Evolutionary conservation across 1,140 invertebrate species (phyloP).

Genomic region (Pararge aegeria): DNA sequence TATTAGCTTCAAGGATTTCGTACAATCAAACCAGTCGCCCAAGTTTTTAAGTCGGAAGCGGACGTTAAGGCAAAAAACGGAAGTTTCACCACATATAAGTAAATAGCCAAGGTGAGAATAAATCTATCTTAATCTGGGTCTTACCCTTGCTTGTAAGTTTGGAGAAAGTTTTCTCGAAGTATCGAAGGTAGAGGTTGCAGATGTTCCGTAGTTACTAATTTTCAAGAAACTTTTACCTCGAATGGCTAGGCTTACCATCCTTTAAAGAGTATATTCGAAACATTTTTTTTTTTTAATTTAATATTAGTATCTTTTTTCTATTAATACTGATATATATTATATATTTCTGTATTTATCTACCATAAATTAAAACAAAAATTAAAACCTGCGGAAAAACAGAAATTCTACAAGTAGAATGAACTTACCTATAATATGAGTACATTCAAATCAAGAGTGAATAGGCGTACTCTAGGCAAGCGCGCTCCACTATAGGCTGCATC

Average conservation of each 20-base stretch:
- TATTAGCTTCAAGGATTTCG: constrained; percentile 4
- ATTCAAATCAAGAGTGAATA: too few species aligned
- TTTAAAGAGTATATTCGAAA: not conserved
- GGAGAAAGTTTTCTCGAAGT: constrained; percentile 22
- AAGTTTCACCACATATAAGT: constrained; percentile 21
- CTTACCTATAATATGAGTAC: too few species aligned
- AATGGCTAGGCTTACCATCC: not conserved
- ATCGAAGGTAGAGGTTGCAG: constrained; percentile 19
- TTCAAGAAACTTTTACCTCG: constrained; percentile 13
- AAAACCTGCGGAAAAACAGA: too few species aligned
- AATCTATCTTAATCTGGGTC: constrained; percentile 21
- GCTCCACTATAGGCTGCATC: too few species aligned
- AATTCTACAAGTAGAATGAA: too few species aligned
- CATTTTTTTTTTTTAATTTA: not conserved
- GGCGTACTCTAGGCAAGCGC: too few species aligned
- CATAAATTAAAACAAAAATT: too few species aligned
- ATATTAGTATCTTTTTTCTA: too few species aligned
- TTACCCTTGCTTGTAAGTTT: constrained; percentile 23
- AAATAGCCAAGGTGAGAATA: constrained; percentile 28
- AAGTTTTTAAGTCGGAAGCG: constrained; percentile 28
- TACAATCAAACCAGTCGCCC: not conserved
- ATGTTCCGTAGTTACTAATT: constrained; percentile 9
- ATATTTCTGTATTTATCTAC: too few species aligned
- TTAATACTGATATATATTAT: too few species aligned
- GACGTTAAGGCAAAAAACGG: constrained; percentile 23